A percentile compares a stretch with the other conserved stretches of the same genome.
Evolutionary conservation across 2,888 invertebrate genomes (phyloP).

Genomic region (Agrochola lychnidis): DNA sequence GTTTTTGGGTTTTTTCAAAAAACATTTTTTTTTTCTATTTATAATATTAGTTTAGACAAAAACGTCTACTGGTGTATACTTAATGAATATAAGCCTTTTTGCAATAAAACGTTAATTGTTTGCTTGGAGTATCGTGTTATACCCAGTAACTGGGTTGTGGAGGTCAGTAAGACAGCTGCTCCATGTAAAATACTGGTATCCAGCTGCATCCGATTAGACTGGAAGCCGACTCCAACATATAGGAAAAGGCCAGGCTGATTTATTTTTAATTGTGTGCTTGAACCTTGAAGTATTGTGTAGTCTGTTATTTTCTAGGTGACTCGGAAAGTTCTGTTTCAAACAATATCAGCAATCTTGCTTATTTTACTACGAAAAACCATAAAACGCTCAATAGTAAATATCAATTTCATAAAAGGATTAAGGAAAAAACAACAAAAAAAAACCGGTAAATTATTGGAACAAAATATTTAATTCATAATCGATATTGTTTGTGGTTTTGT

Average conservation of each 20-base stretch:
- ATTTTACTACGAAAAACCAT: neutral
- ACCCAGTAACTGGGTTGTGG: neutral
- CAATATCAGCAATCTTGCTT: neutral
- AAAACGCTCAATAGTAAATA: neutral
- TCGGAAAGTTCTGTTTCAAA: neutral
- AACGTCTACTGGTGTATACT: too few species aligned
- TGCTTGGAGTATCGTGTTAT: neutral
- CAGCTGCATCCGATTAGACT: too few species aligned
- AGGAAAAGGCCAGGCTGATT: too few species aligned
- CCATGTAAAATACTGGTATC: too few species aligned
- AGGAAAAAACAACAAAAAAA: neutral
- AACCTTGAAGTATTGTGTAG: too few species aligned
- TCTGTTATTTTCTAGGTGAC: neutral
- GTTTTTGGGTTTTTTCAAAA: too few species aligned
- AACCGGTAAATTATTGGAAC: neutral
- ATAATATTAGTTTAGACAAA: too few species aligned
- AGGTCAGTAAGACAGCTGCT: neutral
- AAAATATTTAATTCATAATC: neutral
- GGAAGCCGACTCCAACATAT: too few species aligned
- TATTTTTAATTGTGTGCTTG: too few species aligned
- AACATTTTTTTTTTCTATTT: too few species aligned
- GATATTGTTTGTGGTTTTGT: constrained; percentile 12
- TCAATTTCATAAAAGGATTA: neutral
- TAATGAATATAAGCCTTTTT: too few species aligned
- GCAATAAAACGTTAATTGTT: neutral